A percentile compares a stretch with the other conserved stretches of the same genome.
phyloP scores from a whole-genome alignment of 1,140 invertebrate species.

The Temnothorax nylanderi region DNA sequence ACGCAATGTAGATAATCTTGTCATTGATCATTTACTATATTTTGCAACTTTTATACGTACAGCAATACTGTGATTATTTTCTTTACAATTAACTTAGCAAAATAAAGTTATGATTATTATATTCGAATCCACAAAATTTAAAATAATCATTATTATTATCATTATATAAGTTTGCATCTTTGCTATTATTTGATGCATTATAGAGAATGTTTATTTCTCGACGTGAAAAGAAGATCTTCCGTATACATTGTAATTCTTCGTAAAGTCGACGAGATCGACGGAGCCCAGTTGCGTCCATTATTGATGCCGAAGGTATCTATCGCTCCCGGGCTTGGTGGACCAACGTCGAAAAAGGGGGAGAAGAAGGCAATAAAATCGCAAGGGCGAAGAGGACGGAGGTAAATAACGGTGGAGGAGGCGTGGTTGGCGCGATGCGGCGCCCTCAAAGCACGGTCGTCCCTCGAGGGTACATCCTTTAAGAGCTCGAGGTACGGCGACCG shows the following conservation, averaged over 20 bases:
- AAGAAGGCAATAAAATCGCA: conserved; percentile 77
- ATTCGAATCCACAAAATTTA: neutral
- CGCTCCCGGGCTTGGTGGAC: conserved; percentile 78
- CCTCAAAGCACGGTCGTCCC: conserved; percentile 78
- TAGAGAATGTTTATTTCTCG: neutral
- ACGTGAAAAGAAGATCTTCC: neutral
- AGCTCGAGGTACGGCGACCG: conserved; percentile 72
- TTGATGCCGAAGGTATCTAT: conserved; percentile 78
- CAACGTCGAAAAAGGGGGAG: conserved; percentile 67
- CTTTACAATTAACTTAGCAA: neutral
- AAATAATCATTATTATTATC: neutral
- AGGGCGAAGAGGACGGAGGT: conserved; percentile 77
- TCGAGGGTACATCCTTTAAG: conserved; percentile 76
- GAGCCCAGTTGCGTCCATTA: conserved; percentile 65
- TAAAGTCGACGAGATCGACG: conserved; percentile 40
- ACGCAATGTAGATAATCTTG: neutral
- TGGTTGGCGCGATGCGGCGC: conserved; percentile 81
- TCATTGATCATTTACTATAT: neutral
- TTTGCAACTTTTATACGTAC: neutral
- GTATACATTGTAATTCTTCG: conserved; percentile 17
- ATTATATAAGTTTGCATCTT: neutral
- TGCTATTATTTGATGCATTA: neutral
- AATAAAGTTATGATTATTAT: neutral
- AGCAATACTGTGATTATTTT: neutral
- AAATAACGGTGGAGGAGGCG: conserved; percentile 80